These are phyloP conservation scores for Petroica traversi DNA, from an alignment of 2,113 vertebrate genomes.

Conservation along the genomic window DNA sequence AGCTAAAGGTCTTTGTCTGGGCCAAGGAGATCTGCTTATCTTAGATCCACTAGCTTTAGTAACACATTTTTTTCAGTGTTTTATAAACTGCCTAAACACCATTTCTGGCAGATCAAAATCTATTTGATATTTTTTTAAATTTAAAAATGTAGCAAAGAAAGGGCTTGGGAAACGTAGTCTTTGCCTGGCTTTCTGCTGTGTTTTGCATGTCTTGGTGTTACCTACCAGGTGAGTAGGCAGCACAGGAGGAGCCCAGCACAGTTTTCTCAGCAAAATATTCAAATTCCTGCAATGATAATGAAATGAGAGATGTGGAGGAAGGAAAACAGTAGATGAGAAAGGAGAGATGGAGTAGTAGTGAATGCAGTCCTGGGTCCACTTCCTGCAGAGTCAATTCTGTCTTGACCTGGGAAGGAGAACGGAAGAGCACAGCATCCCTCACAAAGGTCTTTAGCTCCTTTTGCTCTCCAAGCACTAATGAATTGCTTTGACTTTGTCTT, in stretches of 20 bases:
- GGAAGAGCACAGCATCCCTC: not conserved
- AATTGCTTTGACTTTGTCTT: not conserved
- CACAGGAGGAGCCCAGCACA: not conserved
- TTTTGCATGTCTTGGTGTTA: not conserved
- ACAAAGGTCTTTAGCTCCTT: not conserved
- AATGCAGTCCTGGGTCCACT: not conserved
- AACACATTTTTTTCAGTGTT: not conserved
- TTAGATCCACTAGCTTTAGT: not conserved
- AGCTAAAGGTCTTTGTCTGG: not conserved
- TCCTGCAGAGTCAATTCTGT: not conserved
- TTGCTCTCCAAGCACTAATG: not conserved
- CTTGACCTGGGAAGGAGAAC: not conserved
- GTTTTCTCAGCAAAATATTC: not conserved
- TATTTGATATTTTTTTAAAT: not conserved
- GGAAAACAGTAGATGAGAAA: not conserved
- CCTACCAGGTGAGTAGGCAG: not conserved
- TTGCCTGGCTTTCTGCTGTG: not conserved
- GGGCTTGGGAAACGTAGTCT: not conserved
- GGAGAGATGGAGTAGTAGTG: not conserved
- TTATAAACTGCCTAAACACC: not conserved
- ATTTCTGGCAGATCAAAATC: not conserved
- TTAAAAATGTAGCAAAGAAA: not conserved
- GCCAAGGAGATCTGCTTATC: slow-evolving; percentile 16
- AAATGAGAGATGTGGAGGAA: not conserved
- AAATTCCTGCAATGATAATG: not conserved